Base-by-base conservation (phyloP, 2,888 invertebrate species). In the Philhelius pedissequus region DNA sequence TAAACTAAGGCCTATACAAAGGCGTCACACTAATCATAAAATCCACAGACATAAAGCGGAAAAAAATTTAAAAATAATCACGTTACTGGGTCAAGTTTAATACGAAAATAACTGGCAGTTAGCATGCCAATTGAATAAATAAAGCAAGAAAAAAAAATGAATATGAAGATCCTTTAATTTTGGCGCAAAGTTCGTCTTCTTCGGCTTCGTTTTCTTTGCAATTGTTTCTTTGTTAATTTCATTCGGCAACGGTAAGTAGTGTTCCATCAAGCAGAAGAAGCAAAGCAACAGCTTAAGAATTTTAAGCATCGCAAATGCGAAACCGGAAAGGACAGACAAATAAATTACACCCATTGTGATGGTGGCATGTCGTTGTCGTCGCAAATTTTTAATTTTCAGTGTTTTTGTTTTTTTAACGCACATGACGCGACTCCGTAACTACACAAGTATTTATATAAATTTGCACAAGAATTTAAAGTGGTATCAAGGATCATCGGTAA, bases 61-160 rank as follows among this genome's bases (percentile, higher is more conserved):
- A 56, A 56, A 54, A 56, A 74, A 80, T 79, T 79, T 60, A 62
- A 80, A 81, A 76, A 54, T 60, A 76, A 56, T 71, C 76, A 81
- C 81, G 81, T 81, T 81, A 81, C 52, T 81, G 81, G 81, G 81
- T 77, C 81, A 81, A 81, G 81, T 81, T 81, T 70, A 81, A 71
- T 66, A 66, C 76, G 52, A 66, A 81, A 81, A 81, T 81, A 81
- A 45, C 81, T 76, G 27, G 27, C 52, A 45, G 64, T 77, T 71
- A 35, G 64, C 66, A 66, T 52, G 32, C 71, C 58, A 71, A 81
- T 62, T 66, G 71, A 70, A 60, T 56, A 32, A 70, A 75, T 35
- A 70, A 32, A 60, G 13, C 25, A 1, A 52, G n/a, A 30, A 18
- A n/a, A 40, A 40, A 43, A 13, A 40, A 52, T 1, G 4, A 22